Base-by-base conservation (phyloP, 2,888 invertebrate genomes). In the Nebria brevicollis region DNA sequence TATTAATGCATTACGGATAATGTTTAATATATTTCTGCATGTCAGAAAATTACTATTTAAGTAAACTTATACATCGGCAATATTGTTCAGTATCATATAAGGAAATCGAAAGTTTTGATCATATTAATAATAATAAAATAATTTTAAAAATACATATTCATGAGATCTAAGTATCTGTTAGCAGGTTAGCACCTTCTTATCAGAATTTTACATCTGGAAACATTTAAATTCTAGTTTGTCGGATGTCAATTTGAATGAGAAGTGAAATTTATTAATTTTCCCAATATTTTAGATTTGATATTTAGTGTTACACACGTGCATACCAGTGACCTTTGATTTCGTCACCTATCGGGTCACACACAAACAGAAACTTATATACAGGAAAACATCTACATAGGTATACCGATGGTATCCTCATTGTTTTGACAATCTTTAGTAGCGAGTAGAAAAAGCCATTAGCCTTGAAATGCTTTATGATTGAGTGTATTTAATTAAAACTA, bases 401-500 rank as follows among this genome's bases (percentile, higher is more conserved):
- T 70, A 15, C 73, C 72, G n/a, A n/a, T 26, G 64, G 74, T 66
- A 43, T 79, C 68, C 34, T 83, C 82, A 84, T 85, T 85, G 84
- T 84, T 85, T 84, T 84, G 83, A 83, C 83, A 83, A 84, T 84
- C 83, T 83, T 84, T 84, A 84, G 83, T 83, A 82, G 54, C 82
- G 83, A 84, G 83, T 82, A 84, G 83, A 83, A 83, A 84, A 85
- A 81, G 83, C 79, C 82, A 81, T 81, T 81, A 81, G 81, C 81
- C 81, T 81, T 81, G 77, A 77, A 81, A 76, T 77, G 81, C 77
- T 80, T 70, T 80, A 75, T 75, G 80, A 80, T 80, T 64, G 11
- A 25, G 26, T 13, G 70, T 70, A 78, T 78, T 78, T 78, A 64
- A 78, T 78, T 78, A 78, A 78, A 54, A 70, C n/a, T 70, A 34